These are phyloP conservation scores for Halichondria panicea DNA, from an alignment of 37 sponge, comb jelly and placozoan species.

Conservation along the genomic window DNA sequence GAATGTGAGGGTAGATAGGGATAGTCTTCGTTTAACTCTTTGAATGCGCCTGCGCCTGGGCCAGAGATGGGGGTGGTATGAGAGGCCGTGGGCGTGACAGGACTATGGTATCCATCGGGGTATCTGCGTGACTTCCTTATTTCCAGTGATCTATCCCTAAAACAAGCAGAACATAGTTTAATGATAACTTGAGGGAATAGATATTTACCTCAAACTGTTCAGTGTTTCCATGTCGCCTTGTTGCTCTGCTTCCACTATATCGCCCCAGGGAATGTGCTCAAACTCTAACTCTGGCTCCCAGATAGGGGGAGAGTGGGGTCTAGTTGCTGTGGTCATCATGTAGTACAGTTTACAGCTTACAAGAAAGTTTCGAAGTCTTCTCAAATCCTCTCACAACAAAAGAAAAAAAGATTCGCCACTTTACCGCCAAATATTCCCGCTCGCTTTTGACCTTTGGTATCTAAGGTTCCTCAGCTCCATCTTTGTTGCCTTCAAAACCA, in stretches of 20 bases:
- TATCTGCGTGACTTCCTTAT: slow-evolving; percentile 6
- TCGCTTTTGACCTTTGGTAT: too few relatives aligned
- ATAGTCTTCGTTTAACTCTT: neutral
- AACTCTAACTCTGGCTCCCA: slow-evolving; percentile 31
- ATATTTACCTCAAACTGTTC: slow-evolving; percentile 38
- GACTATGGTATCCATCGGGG: neutral
- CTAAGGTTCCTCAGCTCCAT: too few relatives aligned
- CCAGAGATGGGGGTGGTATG: neutral
- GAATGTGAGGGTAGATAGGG: neutral
- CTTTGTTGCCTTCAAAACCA: too few relatives aligned
- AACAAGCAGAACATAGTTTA: neutral
- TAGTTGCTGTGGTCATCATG: too few relatives aligned
- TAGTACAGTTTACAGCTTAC: too few relatives aligned
- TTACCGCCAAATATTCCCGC: too few relatives aligned
- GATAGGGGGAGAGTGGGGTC: too few relatives aligned
- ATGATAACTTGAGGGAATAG: neutral
- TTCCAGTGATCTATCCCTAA: slow-evolving; percentile 14
- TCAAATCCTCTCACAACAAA: too few relatives aligned
- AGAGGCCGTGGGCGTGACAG: neutral
- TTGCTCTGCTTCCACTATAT: slow-evolving; percentile 81
- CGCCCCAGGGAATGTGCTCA: slow-evolving; percentile 73
- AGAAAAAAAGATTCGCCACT: too few relatives aligned
- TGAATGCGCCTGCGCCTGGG: neutral
- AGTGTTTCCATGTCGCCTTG: slow-evolving; percentile 58
- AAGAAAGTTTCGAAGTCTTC: too few relatives aligned